Evolutionary conservation across 2,113 vertebrate species (phyloP), one percentile per base, ranked within the genome.

Genomic region (Hassar affinis): DNA sequence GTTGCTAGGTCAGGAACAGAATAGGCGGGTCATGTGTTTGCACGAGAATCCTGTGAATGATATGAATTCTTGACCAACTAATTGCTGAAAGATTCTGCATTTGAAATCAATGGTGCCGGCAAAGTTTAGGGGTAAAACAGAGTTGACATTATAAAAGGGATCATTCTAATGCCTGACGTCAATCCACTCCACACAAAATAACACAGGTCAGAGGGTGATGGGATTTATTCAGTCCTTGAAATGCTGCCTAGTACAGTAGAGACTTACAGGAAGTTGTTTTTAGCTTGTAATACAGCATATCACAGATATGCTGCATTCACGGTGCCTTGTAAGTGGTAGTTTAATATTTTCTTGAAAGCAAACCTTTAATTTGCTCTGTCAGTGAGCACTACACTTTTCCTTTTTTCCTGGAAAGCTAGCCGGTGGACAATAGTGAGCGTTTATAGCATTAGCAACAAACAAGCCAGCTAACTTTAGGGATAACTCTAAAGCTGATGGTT

Each of bases 141-240:
- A 57, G n/a, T 33, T 47, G n/a, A 22, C 18, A 35, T 7, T 35
- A 33, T 84, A 79, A 78, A 79, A 84, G 51, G 30, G 64, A 45
- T 59, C 76, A 47, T 79, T 84, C 83, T 79, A n/a, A 45, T 0
- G 49, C 52, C 77, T 72, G 76, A 79, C 77, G 66, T 84, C 77
- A 84, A 25, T 71, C 51, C 76, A 57, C 62, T 56, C 51, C 30
- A 47, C 62, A 22, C 82, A 79, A 30, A 68, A 69, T 59, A 42
- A 54, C 33, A 71, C 18, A 49, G 64, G 64, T 84, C 66, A 79
- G 15, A 54, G 83, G 66, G 54, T 20, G 4, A 27, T 10, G 18
- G 11, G 12, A 74, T 2, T 1, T 20, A 64, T 35, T 51, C 57
- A 20, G 56, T 10, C 33, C 15, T n/a, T 62, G 25, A 49, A 62